Conservation (phyloP, 1,140 invertebrate genomes). For the Wasmannia auropunctata region DNA sequence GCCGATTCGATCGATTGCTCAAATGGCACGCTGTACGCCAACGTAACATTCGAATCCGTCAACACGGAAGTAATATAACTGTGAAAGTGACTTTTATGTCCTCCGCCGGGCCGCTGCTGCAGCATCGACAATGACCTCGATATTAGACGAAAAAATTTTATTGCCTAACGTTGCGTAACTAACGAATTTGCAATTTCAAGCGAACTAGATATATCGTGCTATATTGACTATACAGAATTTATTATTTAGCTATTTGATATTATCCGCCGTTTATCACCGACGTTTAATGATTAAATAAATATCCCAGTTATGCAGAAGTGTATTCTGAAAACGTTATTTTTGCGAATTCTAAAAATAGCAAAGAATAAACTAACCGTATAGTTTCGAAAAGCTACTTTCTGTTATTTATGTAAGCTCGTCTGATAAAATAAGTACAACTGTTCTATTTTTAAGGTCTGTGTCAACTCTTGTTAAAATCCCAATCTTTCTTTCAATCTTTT, state of each 20-base stretch:
- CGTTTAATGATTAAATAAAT: neutral
- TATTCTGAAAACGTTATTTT: neutral
- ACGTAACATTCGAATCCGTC: slow-evolving; percentile 3
- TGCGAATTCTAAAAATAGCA: neutral
- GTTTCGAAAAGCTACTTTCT: neutral
- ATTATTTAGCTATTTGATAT: neutral
- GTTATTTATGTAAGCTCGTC: neutral
- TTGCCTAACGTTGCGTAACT: neutral
- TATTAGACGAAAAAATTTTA: slow-evolving; percentile 25
- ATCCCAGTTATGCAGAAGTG: neutral
- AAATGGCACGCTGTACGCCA: neutral
- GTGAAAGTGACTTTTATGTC: slow-evolving; percentile 27
- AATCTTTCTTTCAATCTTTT: neutral
- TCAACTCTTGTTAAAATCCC: neutral
- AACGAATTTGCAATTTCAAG: neutral
- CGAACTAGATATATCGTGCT: neutral
- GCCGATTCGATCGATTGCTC: neutral
- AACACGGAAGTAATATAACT: slow-evolving; percentile 22
- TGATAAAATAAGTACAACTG: neutral
- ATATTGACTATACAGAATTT: neutral
- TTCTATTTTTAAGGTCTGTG: neutral
- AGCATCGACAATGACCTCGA: neutral
- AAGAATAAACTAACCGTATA: neutral
- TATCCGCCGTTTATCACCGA: neutral
- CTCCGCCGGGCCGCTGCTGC: neutral